These are phyloP conservation scores for Andrena camellia DNA, from an alignment of 2,888 invertebrate species.

Conservation along the genomic window DNA sequence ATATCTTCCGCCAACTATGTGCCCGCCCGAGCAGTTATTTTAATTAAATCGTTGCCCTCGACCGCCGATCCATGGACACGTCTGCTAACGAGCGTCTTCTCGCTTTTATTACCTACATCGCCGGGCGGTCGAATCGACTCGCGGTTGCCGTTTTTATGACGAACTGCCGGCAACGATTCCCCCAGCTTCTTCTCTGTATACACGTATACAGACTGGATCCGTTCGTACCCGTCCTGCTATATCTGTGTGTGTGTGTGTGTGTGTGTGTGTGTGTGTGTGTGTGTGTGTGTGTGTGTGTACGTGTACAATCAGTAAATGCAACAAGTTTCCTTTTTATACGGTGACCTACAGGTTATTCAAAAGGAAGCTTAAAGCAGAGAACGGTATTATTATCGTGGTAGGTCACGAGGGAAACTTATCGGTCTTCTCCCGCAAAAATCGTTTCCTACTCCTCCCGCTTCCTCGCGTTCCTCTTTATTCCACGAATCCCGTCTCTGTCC, in stretches of 20 bases:
- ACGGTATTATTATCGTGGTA: constrained; percentile 82
- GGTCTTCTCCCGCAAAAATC: constrained; percentile 66
- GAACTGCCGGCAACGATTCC: constrained; percentile 42
- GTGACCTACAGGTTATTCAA: constrained; percentile 76
- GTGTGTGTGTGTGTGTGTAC: constrained; percentile 14
- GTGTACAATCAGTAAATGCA: constrained; percentile 73
- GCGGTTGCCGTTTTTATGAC: constrained; percentile 39
- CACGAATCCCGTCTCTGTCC: neutral
- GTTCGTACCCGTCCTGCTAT: neutral
- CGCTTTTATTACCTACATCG: constrained; percentile 54
- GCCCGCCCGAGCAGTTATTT: constrained; percentile 61
- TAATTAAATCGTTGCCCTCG: constrained; percentile 62
- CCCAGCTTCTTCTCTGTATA: constrained; percentile 4
- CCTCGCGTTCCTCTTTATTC: neutral
- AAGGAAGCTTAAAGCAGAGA: constrained; percentile 76
- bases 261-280: neutral
- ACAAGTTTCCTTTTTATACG: constrained; percentile 77
- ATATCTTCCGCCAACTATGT: constrained; percentile 58
- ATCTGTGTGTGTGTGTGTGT: neutral
- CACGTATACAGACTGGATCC: constrained; percentile 6
- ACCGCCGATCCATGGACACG: constrained; percentile 44
- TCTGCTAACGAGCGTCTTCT: constrained; percentile 35
- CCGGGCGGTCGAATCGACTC: neutral
- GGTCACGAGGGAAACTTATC: constrained; percentile 77
- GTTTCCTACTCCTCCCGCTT: constrained; percentile 43